A percentile compares a stretch with the other conserved stretches of the same genome.
Evolutionary conservation across 2,113 vertebrate species (phyloP).

Genomic region (Campylorhamphus procurvoides): DNA sequence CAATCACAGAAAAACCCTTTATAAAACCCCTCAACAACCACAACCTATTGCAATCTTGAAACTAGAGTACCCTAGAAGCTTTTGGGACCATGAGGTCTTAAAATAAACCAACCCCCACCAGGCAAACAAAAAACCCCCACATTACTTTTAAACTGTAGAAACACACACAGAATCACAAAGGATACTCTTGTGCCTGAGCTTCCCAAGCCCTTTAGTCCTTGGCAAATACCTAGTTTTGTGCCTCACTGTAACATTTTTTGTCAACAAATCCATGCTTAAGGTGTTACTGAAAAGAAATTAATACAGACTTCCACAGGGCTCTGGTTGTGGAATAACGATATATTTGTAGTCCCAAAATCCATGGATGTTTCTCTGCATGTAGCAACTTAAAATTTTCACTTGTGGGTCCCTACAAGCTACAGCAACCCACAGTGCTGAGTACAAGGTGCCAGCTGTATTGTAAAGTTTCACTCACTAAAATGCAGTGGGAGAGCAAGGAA

Average conservation of each 20-base stretch:
- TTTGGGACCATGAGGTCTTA: fast-evolving
- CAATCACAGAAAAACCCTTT: background rate
- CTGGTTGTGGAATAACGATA: background rate
- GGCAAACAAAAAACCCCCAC: background rate
- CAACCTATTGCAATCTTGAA: background rate
- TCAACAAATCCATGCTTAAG: background rate
- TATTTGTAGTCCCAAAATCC: background rate
- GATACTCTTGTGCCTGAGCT: background rate
- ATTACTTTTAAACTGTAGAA: background rate
- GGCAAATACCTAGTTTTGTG: background rate
- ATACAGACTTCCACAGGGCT: background rate
- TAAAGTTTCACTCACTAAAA: background rate
- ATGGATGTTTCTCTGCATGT: background rate
- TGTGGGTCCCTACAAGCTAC: background rate
- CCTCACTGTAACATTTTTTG: background rate
- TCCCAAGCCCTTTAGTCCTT: background rate
- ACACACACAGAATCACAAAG: background rate
- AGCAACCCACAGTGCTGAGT: background rate
- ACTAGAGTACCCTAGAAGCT: background rate
- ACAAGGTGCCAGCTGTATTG: background rate
- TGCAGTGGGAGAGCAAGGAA: background rate
- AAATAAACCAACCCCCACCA: background rate
- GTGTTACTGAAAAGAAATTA: background rate
- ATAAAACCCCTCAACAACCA: background rate
- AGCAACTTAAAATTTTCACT: background rate